Evolutionary conservation across 2,888 invertebrate genomes (phyloP), one percentile per base, ranked within the genome.

Genomic region (Drosophila ezoana): DNA sequence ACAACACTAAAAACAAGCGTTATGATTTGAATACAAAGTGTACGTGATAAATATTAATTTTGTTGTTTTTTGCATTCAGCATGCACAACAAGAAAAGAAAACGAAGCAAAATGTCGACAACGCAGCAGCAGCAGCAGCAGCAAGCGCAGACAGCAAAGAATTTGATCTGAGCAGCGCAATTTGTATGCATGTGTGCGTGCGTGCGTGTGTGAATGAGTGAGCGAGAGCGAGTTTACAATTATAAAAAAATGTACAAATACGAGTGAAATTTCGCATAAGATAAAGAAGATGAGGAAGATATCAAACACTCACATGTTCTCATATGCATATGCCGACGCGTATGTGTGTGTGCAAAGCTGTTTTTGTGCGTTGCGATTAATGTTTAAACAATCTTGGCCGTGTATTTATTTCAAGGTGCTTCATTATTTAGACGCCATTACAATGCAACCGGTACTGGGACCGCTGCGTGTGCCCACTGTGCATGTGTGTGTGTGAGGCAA

Each of bases 361-460:
- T 44, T 57, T 44, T 68, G 56, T 70, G 69, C 44, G 59, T 76
- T 57, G 76, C 68, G 70, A 69, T 49, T 74, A 79, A 83, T 76
- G 89, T 88, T 88, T 80, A 76, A 87, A 84, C 75, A 80, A 73
- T 81, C 81, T 87, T 82, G 86, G 74, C 86, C 86, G 83, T 85
- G 88, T 74, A 74, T 70, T 72, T 75, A 72, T 57, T 80, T 88
- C 87, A 83, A 83, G 83, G 83, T 83, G 87, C 60, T 60, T 79
- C 89, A 88, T 77, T 84, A 87, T 85, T 82, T 82, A 74, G 84
- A 76, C 79, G 80, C 87, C 88, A 86, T 87, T 83, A 77, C 74
- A 76, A 72, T 72, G 81, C 84, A 84, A 84, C 84, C 84, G 84
- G 84, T 84, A 83, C 83, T 81, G 71, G 60, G 53, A 47, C 28